phyloP scores from a whole-genome alignment of 2,113 vertebrate genomes.

The Alethe diademata region DNA sequence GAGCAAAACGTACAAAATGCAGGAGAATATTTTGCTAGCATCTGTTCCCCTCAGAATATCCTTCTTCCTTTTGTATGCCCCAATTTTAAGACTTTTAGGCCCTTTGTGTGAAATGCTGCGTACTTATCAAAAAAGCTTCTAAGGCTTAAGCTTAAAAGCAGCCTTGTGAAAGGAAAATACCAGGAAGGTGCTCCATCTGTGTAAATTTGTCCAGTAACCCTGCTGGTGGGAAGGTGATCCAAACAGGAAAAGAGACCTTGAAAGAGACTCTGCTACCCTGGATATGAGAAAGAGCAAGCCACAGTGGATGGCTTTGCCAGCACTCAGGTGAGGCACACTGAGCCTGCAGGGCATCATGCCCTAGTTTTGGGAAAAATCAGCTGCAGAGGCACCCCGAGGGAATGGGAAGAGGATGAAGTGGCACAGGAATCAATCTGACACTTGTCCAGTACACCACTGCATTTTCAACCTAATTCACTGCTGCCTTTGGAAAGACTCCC shows the following conservation, averaged over 20 bases:
- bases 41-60: background rate
- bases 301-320: background rate
- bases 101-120: background rate
- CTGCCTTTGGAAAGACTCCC: background rate
- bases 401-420: background rate
- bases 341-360: background rate
- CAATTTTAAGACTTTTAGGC: background rate
- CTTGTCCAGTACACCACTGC: background rate
- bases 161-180: background rate
- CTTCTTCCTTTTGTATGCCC: background rate
- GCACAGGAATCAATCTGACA: background rate
- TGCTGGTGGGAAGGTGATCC: background rate
- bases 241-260: background rate
- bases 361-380: background rate
- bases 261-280: background rate
- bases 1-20: background rate
- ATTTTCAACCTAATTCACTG: background rate
- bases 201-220: background rate
- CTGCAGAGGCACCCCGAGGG: background rate
- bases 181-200: background rate
- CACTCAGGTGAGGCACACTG: background rate
- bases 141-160: slow-evolving; percentile 9
- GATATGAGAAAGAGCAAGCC: background rate
- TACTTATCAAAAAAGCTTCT: background rate
- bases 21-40: background rate